These are phyloP conservation scores for Abramis brama DNA, from an alignment of 2,113 vertebrate genomes.

Conservation along the genomic window DNA sequence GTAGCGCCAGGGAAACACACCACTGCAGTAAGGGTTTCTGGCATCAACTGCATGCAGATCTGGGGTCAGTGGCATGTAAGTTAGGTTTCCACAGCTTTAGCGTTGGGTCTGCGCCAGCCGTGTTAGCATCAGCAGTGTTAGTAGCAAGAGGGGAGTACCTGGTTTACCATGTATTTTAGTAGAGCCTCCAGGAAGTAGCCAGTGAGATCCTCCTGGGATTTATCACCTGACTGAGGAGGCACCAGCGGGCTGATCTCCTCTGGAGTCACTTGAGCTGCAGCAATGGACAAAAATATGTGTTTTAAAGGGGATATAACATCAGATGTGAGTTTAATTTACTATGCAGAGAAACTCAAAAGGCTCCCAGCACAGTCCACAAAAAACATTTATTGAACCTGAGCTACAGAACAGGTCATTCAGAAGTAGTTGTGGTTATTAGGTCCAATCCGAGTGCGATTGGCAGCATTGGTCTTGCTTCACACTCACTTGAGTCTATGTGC, in stretches of 20 bases:
- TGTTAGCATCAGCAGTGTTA: slow-evolving; percentile 70
- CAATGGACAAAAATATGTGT: background rate
- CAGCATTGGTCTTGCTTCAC: too few species aligned
- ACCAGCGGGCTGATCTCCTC: slow-evolving; percentile 98
- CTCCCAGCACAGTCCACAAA: background rate
- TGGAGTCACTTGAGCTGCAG: slow-evolving; percentile 91
- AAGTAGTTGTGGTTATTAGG: background rate
- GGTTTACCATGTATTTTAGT: slow-evolving; percentile 99
- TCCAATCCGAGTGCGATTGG: too few species aligned
- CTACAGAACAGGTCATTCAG: background rate
- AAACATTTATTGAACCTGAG: background rate
- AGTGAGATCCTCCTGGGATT: slow-evolving; percentile 97
- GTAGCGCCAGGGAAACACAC: background rate
- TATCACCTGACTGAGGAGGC: slow-evolving; percentile 96
- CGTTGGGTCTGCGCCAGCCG: background rate
- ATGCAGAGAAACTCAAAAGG: background rate
- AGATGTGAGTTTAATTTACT: background rate
- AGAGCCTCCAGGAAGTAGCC: slow-evolving; percentile 98
- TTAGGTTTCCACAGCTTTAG: background rate
- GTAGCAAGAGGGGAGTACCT: slow-evolving; percentile 83
- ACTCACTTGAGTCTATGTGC: too few species aligned
- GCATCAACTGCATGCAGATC: slow-evolving; percentile 24
- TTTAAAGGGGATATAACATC: too few species aligned
- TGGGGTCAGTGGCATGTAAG: slow-evolving; percentile 23
- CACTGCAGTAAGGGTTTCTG: background rate